phyloP scores from a whole-genome alignment of 2,888 invertebrate species.

The Chloroclysta siterata region DNA sequence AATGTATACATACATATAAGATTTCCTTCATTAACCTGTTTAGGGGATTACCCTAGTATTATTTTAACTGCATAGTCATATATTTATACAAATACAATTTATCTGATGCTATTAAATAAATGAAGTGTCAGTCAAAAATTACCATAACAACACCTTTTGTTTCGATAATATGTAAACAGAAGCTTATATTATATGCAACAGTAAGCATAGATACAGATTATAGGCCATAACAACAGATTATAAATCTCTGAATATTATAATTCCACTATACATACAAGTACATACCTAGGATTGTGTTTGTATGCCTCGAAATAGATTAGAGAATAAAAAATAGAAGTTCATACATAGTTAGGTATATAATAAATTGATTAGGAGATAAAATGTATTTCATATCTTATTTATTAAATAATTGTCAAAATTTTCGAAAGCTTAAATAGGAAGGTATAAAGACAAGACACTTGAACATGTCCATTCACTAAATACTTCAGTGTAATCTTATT shows the following conservation, averaged over 20 bases:
- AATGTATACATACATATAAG: no score
- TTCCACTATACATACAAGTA: no score
- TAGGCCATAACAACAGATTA: no score
- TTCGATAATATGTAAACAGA: background rate
- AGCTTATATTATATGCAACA: background rate
- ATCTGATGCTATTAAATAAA: background rate
- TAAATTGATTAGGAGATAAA: no score
- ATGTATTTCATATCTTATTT: no score
- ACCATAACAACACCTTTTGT: background rate
- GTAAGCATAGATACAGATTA: background rate
- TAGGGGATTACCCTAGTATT: conserved; percentile 18
- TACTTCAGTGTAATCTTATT: background rate
- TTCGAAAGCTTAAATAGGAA: background rate
- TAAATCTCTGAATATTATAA: no score
- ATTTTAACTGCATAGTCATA: background rate
- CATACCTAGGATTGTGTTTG: no score
- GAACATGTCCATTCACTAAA: background rate
- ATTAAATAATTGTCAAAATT: no score
- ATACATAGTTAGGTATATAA: no score
- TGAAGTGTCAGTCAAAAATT: background rate
- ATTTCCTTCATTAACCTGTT: background rate
- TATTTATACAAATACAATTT: background rate
- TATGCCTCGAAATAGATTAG: no score
- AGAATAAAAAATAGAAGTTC: no score
- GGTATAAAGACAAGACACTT: background rate